Evolutionary conservation across 2,797 vertebrate genomes (phyloP).

Genomic region (Spinus pinus): DNA sequence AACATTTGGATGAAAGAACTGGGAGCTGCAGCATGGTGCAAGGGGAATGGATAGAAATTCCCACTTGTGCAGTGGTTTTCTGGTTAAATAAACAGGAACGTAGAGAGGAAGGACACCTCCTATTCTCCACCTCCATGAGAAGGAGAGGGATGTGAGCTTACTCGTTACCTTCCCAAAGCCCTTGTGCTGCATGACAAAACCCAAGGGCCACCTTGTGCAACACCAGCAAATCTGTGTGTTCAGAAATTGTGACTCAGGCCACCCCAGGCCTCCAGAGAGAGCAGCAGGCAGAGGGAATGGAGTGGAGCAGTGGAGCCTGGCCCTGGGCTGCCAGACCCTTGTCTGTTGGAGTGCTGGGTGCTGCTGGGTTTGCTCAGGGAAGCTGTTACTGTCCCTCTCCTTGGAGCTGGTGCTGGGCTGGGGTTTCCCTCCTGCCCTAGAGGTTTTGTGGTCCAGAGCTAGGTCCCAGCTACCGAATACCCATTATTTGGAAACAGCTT

Average conservation of each 20-base stretch:
- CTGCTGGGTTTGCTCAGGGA: neutral
- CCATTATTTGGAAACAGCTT: neutral
- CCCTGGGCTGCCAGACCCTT: neutral
- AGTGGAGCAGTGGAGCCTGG: neutral
- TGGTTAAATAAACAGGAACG: neutral
- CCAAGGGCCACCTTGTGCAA: neutral
- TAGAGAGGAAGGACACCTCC: neutral
- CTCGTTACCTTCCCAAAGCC: neutral
- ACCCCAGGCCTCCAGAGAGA: neutral
- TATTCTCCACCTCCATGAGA: neutral
- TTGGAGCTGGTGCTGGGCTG: neutral
- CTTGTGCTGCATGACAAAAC: neutral
- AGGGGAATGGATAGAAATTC: neutral
- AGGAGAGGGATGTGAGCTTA: neutral
- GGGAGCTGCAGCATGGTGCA: neutral
- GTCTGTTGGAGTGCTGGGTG: rapidly evolving
- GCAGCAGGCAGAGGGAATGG: neutral
- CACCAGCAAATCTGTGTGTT: neutral
- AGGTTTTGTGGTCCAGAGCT: neutral
- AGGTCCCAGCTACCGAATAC: neutral
- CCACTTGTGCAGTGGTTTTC: neutral
- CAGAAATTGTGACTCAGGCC: neutral
- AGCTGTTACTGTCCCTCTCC: rapidly evolving
- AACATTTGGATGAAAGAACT: neutral
- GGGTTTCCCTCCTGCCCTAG: neutral